Base-by-base conservation (phyloP, 2,797 vertebrate genomes). In the Enteromius fasciolatus region DNA sequence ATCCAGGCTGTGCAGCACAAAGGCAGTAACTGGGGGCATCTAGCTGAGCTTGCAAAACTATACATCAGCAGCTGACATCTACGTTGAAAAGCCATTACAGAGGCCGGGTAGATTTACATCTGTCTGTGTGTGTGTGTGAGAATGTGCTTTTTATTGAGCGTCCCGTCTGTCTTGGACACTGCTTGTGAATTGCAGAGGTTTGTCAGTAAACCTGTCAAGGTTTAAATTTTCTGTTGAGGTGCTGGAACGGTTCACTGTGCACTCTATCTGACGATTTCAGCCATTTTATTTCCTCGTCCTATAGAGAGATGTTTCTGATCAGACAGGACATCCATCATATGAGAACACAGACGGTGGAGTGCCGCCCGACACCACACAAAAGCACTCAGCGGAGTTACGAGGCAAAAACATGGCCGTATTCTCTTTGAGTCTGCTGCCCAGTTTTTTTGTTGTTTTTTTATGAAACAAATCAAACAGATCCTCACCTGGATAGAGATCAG, bases 171-270 rank as follows among this genome's bases (percentile, higher is more conserved):
- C 76, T 64, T 14, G 54, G 54, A 59, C 70, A 69, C 80, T 78
- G 50, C 48, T 73, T 77, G 44, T 67, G 79, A 82, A 86, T 82
- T 73, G 73, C 66, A 20, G 82, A 87, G 80, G 72, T 80, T 86
- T 87, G 83, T 86, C 77, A 86, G 86, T 87, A 84, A 87, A 87
- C 82, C 87, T 86, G 85, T 86, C 87, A 87, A 48, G 28, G 54
- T 78, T 77, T 76, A 86, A 79, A 84, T 86, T 83, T 82, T 84
- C 72, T 25, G 44, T 77, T 52, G 61, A 68, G 39, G 59, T 9
- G 31, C 39, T 54, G 23, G 48, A 79, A 78, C 64, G 48, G 61
- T 72, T 73, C 28, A 33, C 70, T 44, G 33, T 50, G 59, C 82
- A 80, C 75, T 82, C 82, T 69, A 83, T 87, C 76, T 84, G 77